phyloP scores from a whole-genome alignment of 2,797 vertebrate species.

The Megaceryle alcyon region DNA sequence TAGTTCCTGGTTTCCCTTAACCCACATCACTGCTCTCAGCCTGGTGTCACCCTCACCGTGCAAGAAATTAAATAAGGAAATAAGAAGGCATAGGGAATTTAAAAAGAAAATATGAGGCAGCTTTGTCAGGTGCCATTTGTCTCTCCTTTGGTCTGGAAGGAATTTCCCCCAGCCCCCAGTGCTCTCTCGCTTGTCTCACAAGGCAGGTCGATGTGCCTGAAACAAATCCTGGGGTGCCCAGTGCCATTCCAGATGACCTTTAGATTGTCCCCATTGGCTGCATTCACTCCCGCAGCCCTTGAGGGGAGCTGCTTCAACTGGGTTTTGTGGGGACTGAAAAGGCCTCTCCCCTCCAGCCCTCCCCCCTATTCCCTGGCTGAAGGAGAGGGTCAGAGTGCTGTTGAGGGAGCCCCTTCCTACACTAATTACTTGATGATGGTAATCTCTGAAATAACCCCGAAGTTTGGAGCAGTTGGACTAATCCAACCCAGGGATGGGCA shows the following conservation, averaged over 20 bases:
- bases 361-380: fast-evolving
- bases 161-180: neutral
- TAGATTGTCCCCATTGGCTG: fast-evolving
- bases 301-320: neutral
- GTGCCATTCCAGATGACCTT: neutral
- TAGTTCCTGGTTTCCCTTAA: neutral
- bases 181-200: neutral
- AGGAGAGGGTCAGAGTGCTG: neutral
- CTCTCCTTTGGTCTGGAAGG: neutral
- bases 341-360: neutral
- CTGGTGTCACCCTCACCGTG: fast-evolving
- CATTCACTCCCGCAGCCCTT: neutral
- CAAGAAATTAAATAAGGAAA: neutral
- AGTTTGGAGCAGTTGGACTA: neutral
- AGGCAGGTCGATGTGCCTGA: neutral
- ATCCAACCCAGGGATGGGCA: neutral
- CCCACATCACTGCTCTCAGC: neutral
- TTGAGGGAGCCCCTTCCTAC: fast-evolving
- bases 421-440: neutral
- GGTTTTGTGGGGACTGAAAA: neutral
- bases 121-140: neutral
- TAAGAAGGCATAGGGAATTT: neutral
- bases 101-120: neutral
- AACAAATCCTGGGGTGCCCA: neutral
- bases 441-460: neutral